Base-by-base conservation (phyloP, 1,140 invertebrate genomes). In the Cherax destructor region DNA sequence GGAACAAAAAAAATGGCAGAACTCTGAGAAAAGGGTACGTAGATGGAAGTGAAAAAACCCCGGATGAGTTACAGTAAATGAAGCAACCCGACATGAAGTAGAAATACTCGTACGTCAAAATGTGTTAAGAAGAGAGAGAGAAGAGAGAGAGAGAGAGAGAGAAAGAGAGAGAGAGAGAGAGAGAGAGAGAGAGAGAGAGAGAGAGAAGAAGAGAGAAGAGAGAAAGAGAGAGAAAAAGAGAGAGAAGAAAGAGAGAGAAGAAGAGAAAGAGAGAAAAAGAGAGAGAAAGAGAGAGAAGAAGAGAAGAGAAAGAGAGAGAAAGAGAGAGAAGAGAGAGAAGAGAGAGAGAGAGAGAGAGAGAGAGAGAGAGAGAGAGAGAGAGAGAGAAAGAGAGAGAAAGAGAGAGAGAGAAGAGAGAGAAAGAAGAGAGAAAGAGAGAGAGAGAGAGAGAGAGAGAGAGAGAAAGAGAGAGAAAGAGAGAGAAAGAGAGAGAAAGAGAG, bases 341-440 rank as follows among this genome's bases (percentile, higher is more conserved):
- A 3, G 3, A 3, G 3, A 3, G 3, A 3, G 3, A 3, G 65
- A 69, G 65, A 69, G 65, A 69, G 65, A 69, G 65, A n/a, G n/a
- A n/a, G 65, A 69, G 65, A 69, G 65, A 69, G 65, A 69, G 65
- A 69, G 65, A 69, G 65, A 69, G 65, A n/a, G n/a, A n/a, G n/a
- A n/a, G n/a, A n/a, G n/a, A n/a, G n/a, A n/a, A 3, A 3, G 3
- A 3, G 3, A 3, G 3, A 3, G 3, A 3, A 3, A n/a, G n/a
- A n/a, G 65, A 69, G 65, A 69, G 65, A 69, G 65, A 69, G 65
- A 69, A n/a, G 65, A 69, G 65, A 69, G 65, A n/a, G n/a, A n/a
- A 3, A n/a, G n/a, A n/a, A n/a, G n/a, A n/a, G n/a, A n/a, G n/a
- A n/a, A 3, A 3, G 3, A 3, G 3, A 3, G 3, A 3, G 3